phyloP scores from a whole-genome alignment of 2,113 vertebrate species.

The Nibea coibor region DNA sequence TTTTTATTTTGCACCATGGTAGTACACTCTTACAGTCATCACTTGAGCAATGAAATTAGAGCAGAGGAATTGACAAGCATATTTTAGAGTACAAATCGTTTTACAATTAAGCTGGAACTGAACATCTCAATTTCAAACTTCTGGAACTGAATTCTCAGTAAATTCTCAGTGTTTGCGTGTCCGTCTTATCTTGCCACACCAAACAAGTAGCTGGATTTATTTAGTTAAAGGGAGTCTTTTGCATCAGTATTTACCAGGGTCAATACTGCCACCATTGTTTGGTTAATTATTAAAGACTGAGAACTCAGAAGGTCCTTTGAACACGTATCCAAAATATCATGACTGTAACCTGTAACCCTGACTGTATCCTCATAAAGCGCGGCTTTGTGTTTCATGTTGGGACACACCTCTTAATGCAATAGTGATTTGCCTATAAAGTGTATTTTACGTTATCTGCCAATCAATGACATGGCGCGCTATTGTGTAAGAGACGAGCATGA shows the following conservation, averaged over 20 bases:
- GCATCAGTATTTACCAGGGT: conserved; percentile 14
- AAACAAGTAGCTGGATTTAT: conserved; percentile 41
- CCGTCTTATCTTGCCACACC: not conserved
- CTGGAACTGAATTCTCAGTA: not conserved
- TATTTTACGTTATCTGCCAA: not conserved
- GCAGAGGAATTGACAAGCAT: conserved; percentile 10
- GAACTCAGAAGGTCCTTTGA: conserved; percentile 1
- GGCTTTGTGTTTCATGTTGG: not conserved
- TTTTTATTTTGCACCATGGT: not conserved
- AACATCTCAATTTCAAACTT: conserved; percentile 2
- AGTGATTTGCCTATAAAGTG: conserved; percentile 1
- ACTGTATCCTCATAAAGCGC: not conserved
- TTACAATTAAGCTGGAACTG: not conserved
- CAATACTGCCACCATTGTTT: conserved; percentile 26
- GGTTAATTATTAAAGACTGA: conserved; percentile 41
- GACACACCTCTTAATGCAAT: conserved; percentile 10
- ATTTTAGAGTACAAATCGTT: conserved; percentile 1
- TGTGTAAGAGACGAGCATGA: not conserved
- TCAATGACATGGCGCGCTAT: not conserved
- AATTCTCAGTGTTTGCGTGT: not conserved
- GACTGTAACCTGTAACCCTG: not conserved
- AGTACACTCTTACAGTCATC: not conserved
- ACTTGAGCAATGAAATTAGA: not conserved
- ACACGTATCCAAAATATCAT: not conserved
- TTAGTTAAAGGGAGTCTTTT: conserved; percentile 56